A percentile compares a stretch with the other conserved stretches of the same genome.
Evolutionary conservation across 2,888 invertebrate species (phyloP).

Genomic region (Sclerodermus sp.): DNA sequence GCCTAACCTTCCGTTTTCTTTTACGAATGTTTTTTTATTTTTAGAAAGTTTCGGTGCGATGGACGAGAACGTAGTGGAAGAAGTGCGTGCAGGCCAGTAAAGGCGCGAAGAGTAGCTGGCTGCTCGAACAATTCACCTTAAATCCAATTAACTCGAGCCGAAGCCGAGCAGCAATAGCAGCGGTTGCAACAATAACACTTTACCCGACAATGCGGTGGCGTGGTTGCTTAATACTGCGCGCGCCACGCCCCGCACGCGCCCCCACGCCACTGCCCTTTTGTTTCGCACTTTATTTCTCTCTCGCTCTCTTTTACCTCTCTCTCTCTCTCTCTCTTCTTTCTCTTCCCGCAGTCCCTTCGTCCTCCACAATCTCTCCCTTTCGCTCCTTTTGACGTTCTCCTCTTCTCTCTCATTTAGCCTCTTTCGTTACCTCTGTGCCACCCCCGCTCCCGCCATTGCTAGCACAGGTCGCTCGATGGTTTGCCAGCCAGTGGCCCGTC

Average conservation of each 20-base stretch:
- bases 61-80: too few relatives aligned
- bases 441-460: background rate
- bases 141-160: constrained; percentile 54
- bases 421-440: background rate
- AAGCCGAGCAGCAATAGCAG: constrained; percentile 18
- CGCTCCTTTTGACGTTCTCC: too few relatives aligned
- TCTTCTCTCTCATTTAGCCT: constrained; percentile 10
- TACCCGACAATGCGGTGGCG: constrained; percentile 42
- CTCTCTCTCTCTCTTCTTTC: constrained; percentile 10
- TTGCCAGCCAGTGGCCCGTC: background rate
- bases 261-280: constrained; percentile 45
- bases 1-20: too few relatives aligned
- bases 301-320: constrained; percentile 11
- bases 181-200: constrained; percentile 49
- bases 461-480: too few relatives aligned
- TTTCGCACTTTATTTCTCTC: constrained; percentile 57
- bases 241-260: constrained; percentile 43
- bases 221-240: constrained; percentile 45
- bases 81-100: too few relatives aligned
- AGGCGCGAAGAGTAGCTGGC: background rate
- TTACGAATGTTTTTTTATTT: too few relatives aligned
- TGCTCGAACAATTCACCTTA: constrained; percentile 48
- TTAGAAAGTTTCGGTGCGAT: too few relatives aligned
- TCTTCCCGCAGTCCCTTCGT: constrained; percentile 7
- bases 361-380: constrained; percentile 23